These are phyloP conservation scores for Bacillus rossius DNA, from an alignment of 1,140 invertebrate species.

Conservation along the genomic window DNA sequence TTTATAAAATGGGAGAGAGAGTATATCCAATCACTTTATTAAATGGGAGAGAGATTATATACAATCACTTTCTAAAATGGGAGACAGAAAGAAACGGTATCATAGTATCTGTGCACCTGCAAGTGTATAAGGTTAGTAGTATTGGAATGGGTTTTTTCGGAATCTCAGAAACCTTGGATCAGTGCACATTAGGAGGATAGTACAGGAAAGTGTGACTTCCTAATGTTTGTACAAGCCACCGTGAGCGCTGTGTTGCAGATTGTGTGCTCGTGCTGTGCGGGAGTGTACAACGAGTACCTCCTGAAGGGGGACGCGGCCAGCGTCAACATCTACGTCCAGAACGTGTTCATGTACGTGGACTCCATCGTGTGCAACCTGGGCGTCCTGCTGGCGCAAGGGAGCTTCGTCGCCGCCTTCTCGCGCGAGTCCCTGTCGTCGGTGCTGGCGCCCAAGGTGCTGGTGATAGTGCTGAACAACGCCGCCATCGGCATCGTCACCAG, in stretches of 20 bases:
- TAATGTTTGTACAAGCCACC: too few species aligned
- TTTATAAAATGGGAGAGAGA: too few species aligned
- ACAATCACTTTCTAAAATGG: too few species aligned
- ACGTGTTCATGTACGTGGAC: conserved; percentile 94
- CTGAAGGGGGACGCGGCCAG: conserved; percentile 78
- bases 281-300: conserved; percentile 95
- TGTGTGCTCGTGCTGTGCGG: conserved; percentile 88
- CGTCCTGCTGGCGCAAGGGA: conserved; percentile 60
- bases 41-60: too few species aligned
- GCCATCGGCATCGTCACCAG: conserved; percentile 90
- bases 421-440: conserved; percentile 50
- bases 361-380: conserved; percentile 85
- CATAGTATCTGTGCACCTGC: too few species aligned
- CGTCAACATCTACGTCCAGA: conserved; percentile 89
- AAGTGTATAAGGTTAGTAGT: too few species aligned
- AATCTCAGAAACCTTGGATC: too few species aligned
- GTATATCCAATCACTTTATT: too few species aligned
- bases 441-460: conserved; percentile 56
- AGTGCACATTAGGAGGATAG: too few species aligned
- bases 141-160: too few species aligned
- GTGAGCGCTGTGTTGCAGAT: conserved; percentile 70
- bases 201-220: too few species aligned
- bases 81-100: too few species aligned
- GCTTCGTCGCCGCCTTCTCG: conserved; percentile 53
- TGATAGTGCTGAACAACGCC: conserved; percentile 87